These are phyloP conservation scores for Eretmodus cyanostictus DNA, from an alignment of 2,113 vertebrate genomes.

Conservation along the genomic window DNA sequence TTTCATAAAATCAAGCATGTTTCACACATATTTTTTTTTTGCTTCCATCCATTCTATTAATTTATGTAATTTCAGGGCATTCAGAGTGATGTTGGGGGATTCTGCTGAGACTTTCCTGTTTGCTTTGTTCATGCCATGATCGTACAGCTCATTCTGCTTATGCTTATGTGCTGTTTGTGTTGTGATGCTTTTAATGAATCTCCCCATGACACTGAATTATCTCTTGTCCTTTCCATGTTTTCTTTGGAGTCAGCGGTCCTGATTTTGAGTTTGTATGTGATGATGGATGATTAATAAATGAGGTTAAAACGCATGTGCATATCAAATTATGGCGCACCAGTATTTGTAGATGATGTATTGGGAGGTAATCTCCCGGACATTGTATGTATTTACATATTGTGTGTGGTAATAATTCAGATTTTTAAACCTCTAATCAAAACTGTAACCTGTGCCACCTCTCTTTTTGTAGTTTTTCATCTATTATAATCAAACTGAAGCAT, in stretches of 20 bases:
- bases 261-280: neutral
- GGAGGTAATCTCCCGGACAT: neutral
- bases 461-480: neutral
- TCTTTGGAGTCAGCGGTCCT: neutral
- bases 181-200: constrained; percentile 35
- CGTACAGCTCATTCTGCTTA: neutral
- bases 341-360: neutral
- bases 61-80: neutral
- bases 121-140: neutral
- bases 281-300: neutral
- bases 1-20: constrained; percentile 37
- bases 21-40: neutral
- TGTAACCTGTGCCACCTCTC: neutral
- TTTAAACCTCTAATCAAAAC: neutral
- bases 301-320: neutral
- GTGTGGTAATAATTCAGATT: neutral
- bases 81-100: neutral
- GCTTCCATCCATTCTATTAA: neutral
- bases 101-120: neutral
- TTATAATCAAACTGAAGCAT: neutral
- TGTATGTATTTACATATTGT: neutral
- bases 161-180: constrained; percentile 1
- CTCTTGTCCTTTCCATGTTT: constrained; percentile 14
- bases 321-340: neutral
- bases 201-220: constrained; percentile 14